phyloP scores from a whole-genome alignment of 2,113 vertebrate genomes.

The Pelobates fuscus region DNA sequence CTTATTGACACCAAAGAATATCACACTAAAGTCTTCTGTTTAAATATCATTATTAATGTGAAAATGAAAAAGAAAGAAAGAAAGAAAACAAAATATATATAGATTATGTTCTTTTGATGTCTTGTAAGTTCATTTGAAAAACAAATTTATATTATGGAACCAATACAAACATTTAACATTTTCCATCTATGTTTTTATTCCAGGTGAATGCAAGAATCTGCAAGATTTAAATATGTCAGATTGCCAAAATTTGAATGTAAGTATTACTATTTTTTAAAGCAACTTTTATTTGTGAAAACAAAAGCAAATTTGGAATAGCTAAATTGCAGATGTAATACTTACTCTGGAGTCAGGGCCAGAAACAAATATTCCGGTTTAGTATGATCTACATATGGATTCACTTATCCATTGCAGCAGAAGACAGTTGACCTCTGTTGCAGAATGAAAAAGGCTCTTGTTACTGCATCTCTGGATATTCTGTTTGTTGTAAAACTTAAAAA shows the following conservation, averaged over 20 bases:
- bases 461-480: background rate
- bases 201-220: constrained; percentile 72
- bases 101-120: too few species aligned
- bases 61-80: too few species aligned
- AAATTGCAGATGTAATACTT: constrained; percentile 29
- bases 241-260: constrained; percentile 75
- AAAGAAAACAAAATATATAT: too few species aligned
- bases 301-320: constrained; percentile 1
- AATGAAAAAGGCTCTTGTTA: constrained; percentile 11
- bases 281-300: background rate
- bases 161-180: background rate
- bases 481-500: background rate
- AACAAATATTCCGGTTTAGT: constrained; percentile 12
- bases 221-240: constrained; percentile 80
- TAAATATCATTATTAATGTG: too few species aligned
- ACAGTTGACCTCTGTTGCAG: constrained; percentile 13
- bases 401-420: constrained; percentile 3
- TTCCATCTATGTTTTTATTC: constrained; percentile 42
- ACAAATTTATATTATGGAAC: too few species aligned
- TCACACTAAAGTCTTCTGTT: too few species aligned
- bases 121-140: too few species aligned
- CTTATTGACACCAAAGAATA: too few species aligned
- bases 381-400: constrained; percentile 22
- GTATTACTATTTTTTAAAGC: constrained; percentile 50
- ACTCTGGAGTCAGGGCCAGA: constrained; percentile 34